phyloP scores from a whole-genome alignment of 2,113 vertebrate species.

The Clupea harengus region DNA sequence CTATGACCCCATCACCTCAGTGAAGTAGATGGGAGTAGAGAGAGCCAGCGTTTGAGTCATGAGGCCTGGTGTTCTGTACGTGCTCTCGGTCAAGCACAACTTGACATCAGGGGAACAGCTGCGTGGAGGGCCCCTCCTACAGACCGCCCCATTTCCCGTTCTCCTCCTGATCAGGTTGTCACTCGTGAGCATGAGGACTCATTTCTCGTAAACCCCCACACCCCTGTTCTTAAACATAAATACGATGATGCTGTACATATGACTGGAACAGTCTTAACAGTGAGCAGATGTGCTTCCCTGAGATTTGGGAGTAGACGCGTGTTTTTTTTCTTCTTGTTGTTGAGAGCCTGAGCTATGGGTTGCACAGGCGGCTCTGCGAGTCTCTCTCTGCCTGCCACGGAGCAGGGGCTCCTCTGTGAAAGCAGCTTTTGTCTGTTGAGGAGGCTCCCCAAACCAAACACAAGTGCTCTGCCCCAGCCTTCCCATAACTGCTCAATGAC shows the following conservation, averaged over 20 bases:
- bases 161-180: conserved; percentile 52
- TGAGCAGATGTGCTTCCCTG: conserved; percentile 66
- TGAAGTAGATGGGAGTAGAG: not conserved
- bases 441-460: conserved; percentile 12
- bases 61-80: conserved; percentile 55
- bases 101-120: conserved; percentile 68
- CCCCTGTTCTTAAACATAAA: conserved; percentile 57
- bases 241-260: conserved; percentile 49
- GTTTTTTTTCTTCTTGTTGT: conserved; percentile 39
- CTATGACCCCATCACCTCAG: not conserved
- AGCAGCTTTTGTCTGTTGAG: not conserved
- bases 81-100: conserved; percentile 40
- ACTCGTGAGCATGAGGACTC: conserved; percentile 20
- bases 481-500: not conserved
- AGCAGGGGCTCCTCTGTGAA: not conserved
- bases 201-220: conserved; percentile 54
- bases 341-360: not conserved
- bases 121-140: conserved; percentile 40
- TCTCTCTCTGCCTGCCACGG: conserved; percentile 12
- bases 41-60: conserved; percentile 41
- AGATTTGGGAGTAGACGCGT: conserved; percentile 34
- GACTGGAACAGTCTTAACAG: conserved; percentile 54
- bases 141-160: conserved; percentile 43
- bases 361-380: not conserved
- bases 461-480: conserved; percentile 2